Evolutionary conservation across 2,113 vertebrate genomes (phyloP).

Genomic region (Tupaia tana): DNA sequence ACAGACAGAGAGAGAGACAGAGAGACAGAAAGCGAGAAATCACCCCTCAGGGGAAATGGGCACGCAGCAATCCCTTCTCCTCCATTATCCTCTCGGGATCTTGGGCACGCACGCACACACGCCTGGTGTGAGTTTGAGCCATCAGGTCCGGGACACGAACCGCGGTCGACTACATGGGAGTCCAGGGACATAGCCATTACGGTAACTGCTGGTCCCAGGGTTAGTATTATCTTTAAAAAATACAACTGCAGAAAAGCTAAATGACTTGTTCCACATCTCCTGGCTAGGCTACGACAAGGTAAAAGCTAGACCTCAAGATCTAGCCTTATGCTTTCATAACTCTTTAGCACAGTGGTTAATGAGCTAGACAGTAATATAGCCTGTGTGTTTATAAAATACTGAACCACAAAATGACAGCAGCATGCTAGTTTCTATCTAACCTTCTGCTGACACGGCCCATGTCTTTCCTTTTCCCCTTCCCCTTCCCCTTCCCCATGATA

Average conservation of each 20-base stretch:
- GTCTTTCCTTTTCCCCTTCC: background rate
- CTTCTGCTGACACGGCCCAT: background rate
- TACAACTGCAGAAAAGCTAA: background rate
- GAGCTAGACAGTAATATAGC: background rate
- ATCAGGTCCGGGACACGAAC: no score
- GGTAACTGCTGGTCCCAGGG: no score
- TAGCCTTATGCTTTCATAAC: background rate
- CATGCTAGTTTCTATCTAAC: background rate
- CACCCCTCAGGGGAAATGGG: no score
- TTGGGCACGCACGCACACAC: no score
- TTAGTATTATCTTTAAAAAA: background rate
- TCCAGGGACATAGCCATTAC: no score
- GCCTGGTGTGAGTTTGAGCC: no score
- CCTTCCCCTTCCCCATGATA: background rate
- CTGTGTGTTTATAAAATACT: background rate
- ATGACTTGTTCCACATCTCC: background rate
- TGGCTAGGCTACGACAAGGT: background rate
- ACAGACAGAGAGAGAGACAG: no score
- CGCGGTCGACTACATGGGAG: no score
- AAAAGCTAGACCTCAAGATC: background rate
- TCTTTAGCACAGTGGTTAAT: background rate
- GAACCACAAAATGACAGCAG: background rate
- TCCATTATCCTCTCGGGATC: no score
- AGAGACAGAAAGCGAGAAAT: no score
- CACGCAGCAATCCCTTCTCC: no score